These are phyloP conservation scores for Chionomys nivalis DNA, from an alignment of 2,113 vertebrate species.

Conservation along the genomic window DNA sequence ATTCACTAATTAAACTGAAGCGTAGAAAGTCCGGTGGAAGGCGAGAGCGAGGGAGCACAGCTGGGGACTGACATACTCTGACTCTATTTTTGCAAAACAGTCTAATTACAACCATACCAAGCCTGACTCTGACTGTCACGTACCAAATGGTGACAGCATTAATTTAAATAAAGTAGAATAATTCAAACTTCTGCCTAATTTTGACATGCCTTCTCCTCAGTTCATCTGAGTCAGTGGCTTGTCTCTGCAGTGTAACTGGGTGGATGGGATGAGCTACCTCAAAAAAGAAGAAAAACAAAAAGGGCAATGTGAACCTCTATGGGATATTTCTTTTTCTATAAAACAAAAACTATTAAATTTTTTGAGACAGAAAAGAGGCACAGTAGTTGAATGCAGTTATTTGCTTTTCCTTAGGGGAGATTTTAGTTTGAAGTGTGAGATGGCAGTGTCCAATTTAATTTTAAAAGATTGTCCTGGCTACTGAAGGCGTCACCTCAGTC, in stretches of 20 bases:
- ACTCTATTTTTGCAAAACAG: not conserved
- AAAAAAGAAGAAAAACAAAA: not conserved
- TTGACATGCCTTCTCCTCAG: not conserved
- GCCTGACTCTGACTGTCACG: not conserved
- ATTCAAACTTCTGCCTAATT: not conserved
- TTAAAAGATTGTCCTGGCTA: not conserved
- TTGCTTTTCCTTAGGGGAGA: not conserved
- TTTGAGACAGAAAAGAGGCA: not conserved
- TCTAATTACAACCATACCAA: not conserved
- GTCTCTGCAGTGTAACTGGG: not conserved
- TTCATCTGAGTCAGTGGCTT: not conserved
- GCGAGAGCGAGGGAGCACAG: not conserved
- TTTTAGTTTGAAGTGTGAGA: not conserved
- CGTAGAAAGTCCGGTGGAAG: not conserved
- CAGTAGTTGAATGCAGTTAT: not conserved
- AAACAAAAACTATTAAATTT: conserved; percentile 28
- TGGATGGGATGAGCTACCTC: not conserved
- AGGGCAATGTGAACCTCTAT: not conserved
- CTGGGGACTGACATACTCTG: not conserved
- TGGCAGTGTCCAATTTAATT: not conserved
- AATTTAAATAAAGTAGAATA: conserved; percentile 31
- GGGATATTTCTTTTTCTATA: not conserved
- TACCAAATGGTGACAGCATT: not conserved
- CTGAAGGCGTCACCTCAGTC: not conserved
- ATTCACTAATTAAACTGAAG: not conserved